A percentile compares a stretch with the other conserved stretches of the same genome.
Evolutionary conservation across 2,113 vertebrate species (phyloP).

Genomic region (Zosterops lateralis): DNA sequence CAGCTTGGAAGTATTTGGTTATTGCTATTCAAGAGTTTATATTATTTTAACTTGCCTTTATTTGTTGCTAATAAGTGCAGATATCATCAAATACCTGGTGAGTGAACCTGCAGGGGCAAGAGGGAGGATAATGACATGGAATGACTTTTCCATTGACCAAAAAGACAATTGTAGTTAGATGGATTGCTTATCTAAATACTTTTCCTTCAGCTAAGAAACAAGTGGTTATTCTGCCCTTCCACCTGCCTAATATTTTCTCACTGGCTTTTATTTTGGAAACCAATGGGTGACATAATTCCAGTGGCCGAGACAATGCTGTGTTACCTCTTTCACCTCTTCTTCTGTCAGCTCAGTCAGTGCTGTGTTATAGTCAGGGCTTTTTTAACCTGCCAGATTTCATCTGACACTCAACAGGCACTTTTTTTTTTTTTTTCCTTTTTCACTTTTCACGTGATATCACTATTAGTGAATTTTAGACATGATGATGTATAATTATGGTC

Average conservation of each 20-base stretch:
- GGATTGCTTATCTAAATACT: neutral
- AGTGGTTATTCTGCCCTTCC: neutral
- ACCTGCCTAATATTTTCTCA: neutral
- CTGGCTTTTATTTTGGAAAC: neutral
- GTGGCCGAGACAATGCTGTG: neutral
- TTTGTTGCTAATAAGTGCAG: neutral
- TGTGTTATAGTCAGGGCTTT: neutral
- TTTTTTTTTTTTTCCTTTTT: neutral
- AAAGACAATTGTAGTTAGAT: neutral
- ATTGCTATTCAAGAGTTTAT: neutral
- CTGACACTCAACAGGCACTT: neutral
- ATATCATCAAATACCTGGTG: neutral
- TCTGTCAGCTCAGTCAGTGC: neutral
- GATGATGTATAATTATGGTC: neutral
- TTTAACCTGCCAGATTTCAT: neutral
- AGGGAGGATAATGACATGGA: neutral
- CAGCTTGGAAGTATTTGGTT: constrained; percentile 20
- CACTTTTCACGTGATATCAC: neutral
- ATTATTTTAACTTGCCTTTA: neutral
- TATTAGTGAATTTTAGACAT: neutral
- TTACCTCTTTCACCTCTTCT: neutral
- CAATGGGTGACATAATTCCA: neutral
- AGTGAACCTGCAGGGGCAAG: neutral
- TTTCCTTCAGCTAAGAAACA: neutral
- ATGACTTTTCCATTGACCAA: neutral